Evolutionary conservation across 2,797 vertebrate genomes (phyloP), one percentile per base, ranked within the genome.

Genomic region (Dipus sagitta): DNA sequence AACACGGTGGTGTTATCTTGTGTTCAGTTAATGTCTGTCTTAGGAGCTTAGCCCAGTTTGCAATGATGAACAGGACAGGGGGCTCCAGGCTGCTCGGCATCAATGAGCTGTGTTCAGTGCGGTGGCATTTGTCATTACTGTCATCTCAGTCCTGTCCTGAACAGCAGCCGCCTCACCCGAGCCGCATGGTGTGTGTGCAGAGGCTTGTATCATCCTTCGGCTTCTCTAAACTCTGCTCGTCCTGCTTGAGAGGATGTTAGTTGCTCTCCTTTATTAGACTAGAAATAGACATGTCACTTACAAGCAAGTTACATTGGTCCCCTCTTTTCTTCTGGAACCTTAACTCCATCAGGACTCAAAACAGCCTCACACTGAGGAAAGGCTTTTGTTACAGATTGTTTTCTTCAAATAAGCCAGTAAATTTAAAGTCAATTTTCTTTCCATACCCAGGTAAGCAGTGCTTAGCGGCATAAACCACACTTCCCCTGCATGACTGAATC

Each of bases 121-220:
- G 6, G 21, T 0, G 13, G n/a, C 2, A 3, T 10, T 54, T 87
- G 13, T 42, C 2, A 0, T 3, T 15, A 34, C 34, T 4, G 6
- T 3, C 2, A 5, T 1, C 75, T 47, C 23, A 74, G 70, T 0
- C 0, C n/a, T 23, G 7, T 34, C 68, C 60, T 0, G 9, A 58
- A 34, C 20, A 1, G n/a, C 0, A 1, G 14, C 62, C 21, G 70
- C 79, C 28, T 38, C 7, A 80, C 52, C 80, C 81, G 32, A 64
- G 32, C 3, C 47, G 11, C 4, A 3, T 4, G 3, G 38, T 3
- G 47, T 26, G 38, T 92, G 6, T 26, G 62, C n/a, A 62, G 68
- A 5, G n/a, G 20, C 62, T 91, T 80, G 72, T 78, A 72, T 76
- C 20, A 78, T 85, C 82, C 17, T 23, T 60, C 84, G 81, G 38